A percentile compares a stretch with the other conserved stretches of the same genome.
These are phyloP conservation scores for Bujurquina vittata DNA, from an alignment of 2,113 vertebrate genomes.

Conservation along the genomic window DNA sequence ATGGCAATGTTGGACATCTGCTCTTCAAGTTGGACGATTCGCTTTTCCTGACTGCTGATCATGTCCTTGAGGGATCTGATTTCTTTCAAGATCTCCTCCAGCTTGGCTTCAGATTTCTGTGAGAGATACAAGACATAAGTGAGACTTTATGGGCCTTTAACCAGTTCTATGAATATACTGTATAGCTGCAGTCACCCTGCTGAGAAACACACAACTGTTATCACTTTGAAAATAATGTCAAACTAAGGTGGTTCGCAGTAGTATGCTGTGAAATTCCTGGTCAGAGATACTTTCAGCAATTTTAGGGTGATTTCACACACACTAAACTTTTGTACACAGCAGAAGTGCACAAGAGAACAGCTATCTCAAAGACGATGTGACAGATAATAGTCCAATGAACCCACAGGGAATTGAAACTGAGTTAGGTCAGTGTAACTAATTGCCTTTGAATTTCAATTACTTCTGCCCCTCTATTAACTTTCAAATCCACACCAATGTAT, in stretches of 20 bases:
- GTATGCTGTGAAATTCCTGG: background rate
- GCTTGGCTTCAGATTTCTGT: constrained; percentile 91
- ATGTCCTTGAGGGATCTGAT: constrained; percentile 94
- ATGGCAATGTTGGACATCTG: constrained; percentile 91
- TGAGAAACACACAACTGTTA: background rate
- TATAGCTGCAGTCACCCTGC: background rate
- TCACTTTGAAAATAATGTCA: background rate
- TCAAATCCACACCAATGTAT: background rate
- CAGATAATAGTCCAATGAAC: no score
- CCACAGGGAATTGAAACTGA: no score
- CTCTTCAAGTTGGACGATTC: constrained; percentile 95
- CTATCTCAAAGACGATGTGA: no score
- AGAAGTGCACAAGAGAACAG: no score
- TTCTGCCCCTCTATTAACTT: no score
- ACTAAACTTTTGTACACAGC: background rate
- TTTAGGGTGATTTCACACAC: background rate
- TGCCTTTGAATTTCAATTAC: no score
- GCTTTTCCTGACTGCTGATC: constrained; percentile 92
- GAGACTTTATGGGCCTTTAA: background rate
- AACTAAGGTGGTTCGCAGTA: background rate
- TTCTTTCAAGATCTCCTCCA: constrained; percentile 97
- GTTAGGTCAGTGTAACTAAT: no score
- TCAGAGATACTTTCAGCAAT: background rate
- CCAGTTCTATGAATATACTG: background rate
- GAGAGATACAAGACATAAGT: constrained; percentile 23